Conservation (phyloP, 2,888 invertebrate genomes). For the Deroplatys truncata region DNA sequence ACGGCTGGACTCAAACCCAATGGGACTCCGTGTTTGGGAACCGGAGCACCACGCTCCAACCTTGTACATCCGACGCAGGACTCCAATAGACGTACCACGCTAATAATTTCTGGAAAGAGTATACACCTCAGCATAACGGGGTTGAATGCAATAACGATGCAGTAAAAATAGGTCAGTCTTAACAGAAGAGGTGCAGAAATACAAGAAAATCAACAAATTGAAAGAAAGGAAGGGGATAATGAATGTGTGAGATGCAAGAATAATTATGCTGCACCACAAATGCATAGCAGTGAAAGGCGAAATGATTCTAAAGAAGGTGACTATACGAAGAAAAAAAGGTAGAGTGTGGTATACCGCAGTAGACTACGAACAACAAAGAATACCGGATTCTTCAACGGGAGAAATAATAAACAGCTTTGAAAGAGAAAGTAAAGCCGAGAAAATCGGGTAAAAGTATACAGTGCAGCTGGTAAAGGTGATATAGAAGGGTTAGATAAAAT, state of each 20-base stretch:
- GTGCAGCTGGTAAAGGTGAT: no score
- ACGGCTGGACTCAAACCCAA: no score
- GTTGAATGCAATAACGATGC: no score
- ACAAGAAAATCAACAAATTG: neutral
- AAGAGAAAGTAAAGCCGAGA: neutral
- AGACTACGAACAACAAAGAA: neutral
- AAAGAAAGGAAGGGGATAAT: neutral
- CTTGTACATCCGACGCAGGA: no score
- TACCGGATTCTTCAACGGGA: neutral
- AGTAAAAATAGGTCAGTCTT: neutral
- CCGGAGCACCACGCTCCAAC: no score
- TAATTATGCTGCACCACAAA: neutral
- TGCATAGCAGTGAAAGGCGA: neutral
- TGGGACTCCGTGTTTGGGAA: no score
- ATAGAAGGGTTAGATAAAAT: no score
- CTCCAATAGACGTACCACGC: no score
- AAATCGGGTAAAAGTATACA: neutral
- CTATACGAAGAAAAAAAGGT: neutral
- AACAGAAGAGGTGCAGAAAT: neutral
- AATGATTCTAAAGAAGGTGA: neutral
- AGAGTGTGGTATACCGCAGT: neutral
- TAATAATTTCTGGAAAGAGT: no score
- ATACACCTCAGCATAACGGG: no score
- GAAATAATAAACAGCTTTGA: neutral
- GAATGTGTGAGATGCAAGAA: neutral